Conservation (phyloP, 2,888 invertebrate species). For the Zeuzera pyrina region DNA sequence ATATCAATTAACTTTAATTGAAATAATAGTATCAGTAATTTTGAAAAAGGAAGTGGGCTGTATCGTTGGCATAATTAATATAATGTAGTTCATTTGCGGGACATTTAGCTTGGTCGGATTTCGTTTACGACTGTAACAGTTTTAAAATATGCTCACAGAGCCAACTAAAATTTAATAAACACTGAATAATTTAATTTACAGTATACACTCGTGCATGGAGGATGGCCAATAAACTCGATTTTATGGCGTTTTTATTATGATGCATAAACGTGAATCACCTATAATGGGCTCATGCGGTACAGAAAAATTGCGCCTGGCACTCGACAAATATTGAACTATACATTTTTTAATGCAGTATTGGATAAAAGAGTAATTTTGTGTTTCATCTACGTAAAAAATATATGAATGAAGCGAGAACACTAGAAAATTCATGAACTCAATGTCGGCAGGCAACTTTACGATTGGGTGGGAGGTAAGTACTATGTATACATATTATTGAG, state of each 20-base stretch:
- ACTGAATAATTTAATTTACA: slow-evolving; percentile 64
- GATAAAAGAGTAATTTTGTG: too few species aligned
- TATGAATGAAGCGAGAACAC: too few species aligned
- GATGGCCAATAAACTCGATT: slow-evolving; percentile 65
- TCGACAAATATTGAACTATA: slow-evolving; percentile 4
- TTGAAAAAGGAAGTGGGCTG: too few species aligned
- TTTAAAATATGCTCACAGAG: slow-evolving; percentile 50
- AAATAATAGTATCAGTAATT: too few species aligned
- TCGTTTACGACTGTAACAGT: slow-evolving; percentile 43
- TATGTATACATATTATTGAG: too few species aligned
- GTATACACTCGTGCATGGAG: slow-evolving; percentile 59
- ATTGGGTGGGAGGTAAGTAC: too few species aligned
- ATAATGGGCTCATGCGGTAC: slow-evolving; percentile 41
- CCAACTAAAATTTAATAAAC: slow-evolving; percentile 68
- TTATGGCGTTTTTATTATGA: slow-evolving; percentile 69
- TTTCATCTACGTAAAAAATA: too few species aligned
- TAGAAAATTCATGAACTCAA: too few species aligned
- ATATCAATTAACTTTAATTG: too few species aligned
- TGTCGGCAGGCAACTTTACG: too few species aligned
- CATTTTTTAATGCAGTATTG: slow-evolving; percentile 2
- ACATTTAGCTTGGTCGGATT: slow-evolving; percentile 46
- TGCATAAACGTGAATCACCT: slow-evolving; percentile 50
- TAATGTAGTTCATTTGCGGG: too few species aligned
- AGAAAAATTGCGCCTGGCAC: slow-evolving; percentile 30
- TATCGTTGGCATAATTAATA: too few species aligned